Base-by-base conservation (phyloP, 1,140 invertebrate species). In the Sarcophaga bullata region DNA sequence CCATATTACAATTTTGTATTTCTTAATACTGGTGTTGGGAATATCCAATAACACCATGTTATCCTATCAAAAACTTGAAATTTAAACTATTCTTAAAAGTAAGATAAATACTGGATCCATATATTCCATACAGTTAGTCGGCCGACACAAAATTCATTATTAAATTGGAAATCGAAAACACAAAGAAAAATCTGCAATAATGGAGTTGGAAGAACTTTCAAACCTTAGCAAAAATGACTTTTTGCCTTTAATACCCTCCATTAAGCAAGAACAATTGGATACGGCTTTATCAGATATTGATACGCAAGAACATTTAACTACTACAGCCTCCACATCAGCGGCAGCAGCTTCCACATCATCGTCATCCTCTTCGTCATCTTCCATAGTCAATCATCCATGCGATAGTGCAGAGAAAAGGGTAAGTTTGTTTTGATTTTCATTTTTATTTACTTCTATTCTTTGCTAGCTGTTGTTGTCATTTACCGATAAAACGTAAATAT, bases 361-460 rank as follows among this genome's bases (percentile, higher is more conserved):
- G 7, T 85, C 85, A 15, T 87, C 86, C 8, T 84, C 87, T 10
- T 68, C 17, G 19, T 68, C 62, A 19, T 37, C 25, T 37, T 88
- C 87, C 3, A 87, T 86, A 6, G 80, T 88, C 83, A 86, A 87
- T 9, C 90, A 90, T 86, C 87, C 89, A 48, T 90, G 89, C 81
- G 89, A 90, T 80, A 90, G 89, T 73, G 89, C 87, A 17, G 89
- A 90, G 47, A 90, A 90, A 84, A 83, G 88, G 85, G 88, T 90
- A 87, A 89, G 88, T 84, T 78, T 48, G 6, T 8, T n/a, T n/a
- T 78, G 15, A 10, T 25, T 49, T 49, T 15, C 25, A 76, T 15
- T 17, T 68, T 25, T 68, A 8, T 68, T 25, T 68, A 19, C 19
- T 68, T 68, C 9, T 68, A 52, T 9, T 52, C 50, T 52, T 19